Base-by-base conservation (phyloP, 2,797 vertebrate species). In the Squalus acanthias region DNA sequence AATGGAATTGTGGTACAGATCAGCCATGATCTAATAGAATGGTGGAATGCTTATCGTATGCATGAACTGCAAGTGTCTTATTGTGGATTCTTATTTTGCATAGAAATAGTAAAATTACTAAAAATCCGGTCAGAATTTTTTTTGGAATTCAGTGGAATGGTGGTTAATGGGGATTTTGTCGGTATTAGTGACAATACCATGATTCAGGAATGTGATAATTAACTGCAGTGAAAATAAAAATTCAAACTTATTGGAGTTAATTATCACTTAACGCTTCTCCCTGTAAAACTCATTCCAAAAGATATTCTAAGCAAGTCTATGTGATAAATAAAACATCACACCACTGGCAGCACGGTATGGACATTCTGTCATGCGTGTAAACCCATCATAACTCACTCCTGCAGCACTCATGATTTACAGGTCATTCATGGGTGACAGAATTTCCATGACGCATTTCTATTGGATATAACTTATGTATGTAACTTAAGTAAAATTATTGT, bases 201-300 rank as follows among this genome's bases (percentile, higher is more conserved):
- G 76, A 95, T 74, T 76, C 94, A 57, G 46, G 7, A 76, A 95
- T 76, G 70, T 74, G 94, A 33, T 95, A 95, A 95, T 95, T 95
- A 95, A 76, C 94, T 95, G 94, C 50, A n/a, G 70, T 95, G 94
- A 95, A 95, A 60, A 76, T 95, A 95, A 95, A 76, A 76, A 95
- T 53, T 33, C 46, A 74, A 57, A 76, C 26, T 76, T 74, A 95
- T 60, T 95, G 69, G 26, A 76, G 15, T 95, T 95, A 95, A 95
- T 95, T 95, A 95, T 60, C 94, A 76, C 94, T 95, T 95, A 57
- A 72, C 50, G 53, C 69, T 95, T 95, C 26, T 53, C 50, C 94
- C 94, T 74, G 50, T 76, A 95, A 74, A 76, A 57, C 72, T 74
- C 50, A 95, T 95, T 95, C 50, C 50, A 57, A 95, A 72, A 95